Evolutionary conservation across 2,113 vertebrate species (phyloP).

Genomic region (Cygnus atratus): DNA sequence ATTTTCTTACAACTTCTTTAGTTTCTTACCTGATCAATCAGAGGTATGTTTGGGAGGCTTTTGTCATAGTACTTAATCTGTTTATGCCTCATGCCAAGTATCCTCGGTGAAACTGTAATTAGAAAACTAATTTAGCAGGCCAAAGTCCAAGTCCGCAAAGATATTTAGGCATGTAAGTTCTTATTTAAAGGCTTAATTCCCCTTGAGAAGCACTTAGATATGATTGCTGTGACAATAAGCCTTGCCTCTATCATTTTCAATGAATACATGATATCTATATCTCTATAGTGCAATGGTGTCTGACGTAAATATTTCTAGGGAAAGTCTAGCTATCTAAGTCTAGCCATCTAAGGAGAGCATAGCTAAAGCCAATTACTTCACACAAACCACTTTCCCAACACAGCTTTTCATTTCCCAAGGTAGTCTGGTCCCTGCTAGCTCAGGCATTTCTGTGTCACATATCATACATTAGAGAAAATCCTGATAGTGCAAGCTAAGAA

Average conservation of each 20-base stretch:
- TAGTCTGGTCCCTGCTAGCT: not conserved
- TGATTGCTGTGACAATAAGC: not conserved
- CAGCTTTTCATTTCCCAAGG: not conserved
- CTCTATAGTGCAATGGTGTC: not conserved
- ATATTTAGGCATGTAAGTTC: not conserved
- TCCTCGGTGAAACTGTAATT: not conserved
- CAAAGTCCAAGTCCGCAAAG: not conserved
- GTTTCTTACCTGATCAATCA: not conserved
- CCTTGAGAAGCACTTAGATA: not conserved
- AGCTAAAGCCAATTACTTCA: not conserved
- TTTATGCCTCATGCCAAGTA: not conserved
- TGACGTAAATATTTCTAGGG: not conserved
- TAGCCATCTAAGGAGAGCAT: not conserved
- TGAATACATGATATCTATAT: not conserved
- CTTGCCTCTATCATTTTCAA: not conserved
- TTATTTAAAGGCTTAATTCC: constrained; percentile 17
- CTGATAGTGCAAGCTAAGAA: not conserved
- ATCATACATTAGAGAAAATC: not conserved
- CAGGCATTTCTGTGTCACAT: not conserved
- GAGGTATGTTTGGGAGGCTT: not conserved
- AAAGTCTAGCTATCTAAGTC: not conserved
- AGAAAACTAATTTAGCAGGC: constrained; percentile 1
- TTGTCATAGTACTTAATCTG: not conserved
- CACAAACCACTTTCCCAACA: not conserved
- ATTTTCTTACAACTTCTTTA: not conserved